These are phyloP conservation scores for Brachyhypopomus gauderio DNA, from an alignment of 2,113 vertebrate species.

Conservation along the genomic window DNA sequence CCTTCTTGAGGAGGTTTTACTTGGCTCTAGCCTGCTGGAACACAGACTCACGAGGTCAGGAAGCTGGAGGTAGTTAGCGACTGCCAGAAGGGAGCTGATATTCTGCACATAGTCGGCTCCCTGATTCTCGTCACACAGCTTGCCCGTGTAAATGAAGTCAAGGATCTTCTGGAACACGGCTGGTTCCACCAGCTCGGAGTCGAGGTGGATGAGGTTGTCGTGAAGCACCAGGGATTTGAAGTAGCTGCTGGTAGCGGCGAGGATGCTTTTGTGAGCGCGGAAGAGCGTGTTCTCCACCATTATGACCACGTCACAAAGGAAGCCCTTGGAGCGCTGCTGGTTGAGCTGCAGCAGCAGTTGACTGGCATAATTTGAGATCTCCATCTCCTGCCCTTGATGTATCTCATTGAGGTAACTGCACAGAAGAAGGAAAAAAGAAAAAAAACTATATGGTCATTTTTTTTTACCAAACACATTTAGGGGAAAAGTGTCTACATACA, in stretches of 20 bases:
- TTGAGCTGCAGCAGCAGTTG: constrained; percentile 99
- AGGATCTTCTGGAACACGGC: constrained; percentile 94
- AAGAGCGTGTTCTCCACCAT: constrained; percentile 98
- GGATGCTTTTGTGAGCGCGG: constrained; percentile 95
- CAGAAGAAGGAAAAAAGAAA: background rate
- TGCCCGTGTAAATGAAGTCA: constrained; percentile 99
- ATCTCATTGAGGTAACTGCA: constrained; percentile 53
- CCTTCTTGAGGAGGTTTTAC: constrained; percentile 79
- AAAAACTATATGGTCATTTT: background rate
- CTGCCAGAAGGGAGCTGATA: constrained; percentile 91
- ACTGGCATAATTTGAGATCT: constrained; percentile 99
- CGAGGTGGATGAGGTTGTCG: constrained; percentile 98
- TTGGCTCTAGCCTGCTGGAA: constrained; percentile 88
- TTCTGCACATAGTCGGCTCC: constrained; percentile 84
- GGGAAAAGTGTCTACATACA: no score
- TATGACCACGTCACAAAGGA: constrained; percentile 97
- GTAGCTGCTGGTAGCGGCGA: constrained; percentile 98
- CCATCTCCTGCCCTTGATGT: constrained; percentile 83
- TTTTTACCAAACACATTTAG: no score
- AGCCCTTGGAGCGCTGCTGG: constrained; percentile 98
- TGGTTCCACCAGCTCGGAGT: constrained; percentile 98
- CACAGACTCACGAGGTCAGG: constrained; percentile 94
- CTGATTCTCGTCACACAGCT: constrained; percentile 84
- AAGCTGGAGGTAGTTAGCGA: constrained; percentile 99
- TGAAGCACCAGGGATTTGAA: constrained; percentile 98